A percentile compares a stretch with the other conserved stretches of the same genome.
Conservation (phyloP, 2,888 invertebrate genomes). For the Drosophila picticornis region DNA sequence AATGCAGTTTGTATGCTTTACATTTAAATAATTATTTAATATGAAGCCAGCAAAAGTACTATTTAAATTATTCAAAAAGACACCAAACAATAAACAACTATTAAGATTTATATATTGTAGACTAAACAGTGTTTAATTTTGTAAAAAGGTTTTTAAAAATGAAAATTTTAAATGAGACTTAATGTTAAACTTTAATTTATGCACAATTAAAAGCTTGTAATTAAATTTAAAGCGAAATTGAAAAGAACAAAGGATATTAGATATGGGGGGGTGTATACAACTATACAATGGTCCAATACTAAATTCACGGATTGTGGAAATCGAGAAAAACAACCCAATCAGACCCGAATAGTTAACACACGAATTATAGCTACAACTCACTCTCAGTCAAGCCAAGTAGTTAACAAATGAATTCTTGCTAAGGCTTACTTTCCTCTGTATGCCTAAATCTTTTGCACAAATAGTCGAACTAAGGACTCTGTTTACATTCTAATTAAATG, state of each 20-base stretch:
- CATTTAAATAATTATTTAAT: background rate
- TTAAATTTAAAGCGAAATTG: background rate
- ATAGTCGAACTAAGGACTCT: background rate
- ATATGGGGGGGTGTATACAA: background rate
- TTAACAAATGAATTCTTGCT: background rate
- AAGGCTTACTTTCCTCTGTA: background rate
- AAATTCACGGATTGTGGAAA: background rate
- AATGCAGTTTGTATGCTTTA: background rate
- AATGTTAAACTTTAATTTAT: background rate
- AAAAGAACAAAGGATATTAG: background rate
- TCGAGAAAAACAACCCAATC: background rate
- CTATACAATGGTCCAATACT: background rate
- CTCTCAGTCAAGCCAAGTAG: background rate
- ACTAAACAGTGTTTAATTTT: background rate
- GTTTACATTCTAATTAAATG: conserved; percentile 26
- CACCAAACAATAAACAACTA: background rate
- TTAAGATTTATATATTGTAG: background rate
- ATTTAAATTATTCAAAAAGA: background rate
- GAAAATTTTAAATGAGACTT: background rate
- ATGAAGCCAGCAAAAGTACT: background rate
- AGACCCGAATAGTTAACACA: background rate
- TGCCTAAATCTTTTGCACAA: background rate
- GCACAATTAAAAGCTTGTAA: background rate
- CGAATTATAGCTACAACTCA: background rate
- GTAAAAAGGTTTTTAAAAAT: background rate